Evolutionary conservation across 1,140 invertebrate genomes (phyloP), one percentile per base, ranked within the genome.

Genomic region (Zophobas morio): DNA sequence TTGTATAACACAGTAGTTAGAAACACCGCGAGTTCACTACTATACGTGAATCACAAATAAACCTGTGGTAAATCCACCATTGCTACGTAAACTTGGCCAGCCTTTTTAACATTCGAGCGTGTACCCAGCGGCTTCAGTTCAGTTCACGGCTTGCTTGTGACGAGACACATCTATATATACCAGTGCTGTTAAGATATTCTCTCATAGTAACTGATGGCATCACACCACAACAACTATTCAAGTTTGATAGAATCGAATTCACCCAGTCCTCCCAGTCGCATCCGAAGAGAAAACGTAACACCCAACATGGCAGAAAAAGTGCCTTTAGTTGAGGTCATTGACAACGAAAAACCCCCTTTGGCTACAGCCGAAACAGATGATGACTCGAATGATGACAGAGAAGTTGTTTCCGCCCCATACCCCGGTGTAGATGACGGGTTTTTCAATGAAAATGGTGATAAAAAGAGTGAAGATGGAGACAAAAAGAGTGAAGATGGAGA

Each of bases 401-500:
- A 85, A 71, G 74, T 84, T 36, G 85, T 84, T 1, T 84, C 78
- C 79, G 74, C 81, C 73, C 86, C 84, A n/a, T 85, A 85, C 77
- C 82, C 84, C 47, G 88, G 89, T 6, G 86, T 90, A 2, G 90
- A 91, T 56, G 89, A 91, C 84, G 90, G 89, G 6, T 85, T 90
- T 46, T 82, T 89, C 70, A 74, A 35, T 70, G 74, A 40, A 37
- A 46, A 60, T 34, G 36, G 63, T 4, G 35, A 32, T 37, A 60
- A 81, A 75, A 71, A 79, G 1, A 51, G 20, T 2, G 49, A 77
- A 80, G 5, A 77, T 78, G n/a, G 79, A 76, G 35, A 32, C 33
- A 60, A 81, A 75, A 71, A 79, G 1, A 51, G 20, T 2, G 49
- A 77, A 80, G 5, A 77, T 78, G n/a, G 79, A 76, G 20, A 20